phyloP scores from a whole-genome alignment of 2,888 invertebrate genomes.

The Pseudococcus jackbeardsleyi region DNA sequence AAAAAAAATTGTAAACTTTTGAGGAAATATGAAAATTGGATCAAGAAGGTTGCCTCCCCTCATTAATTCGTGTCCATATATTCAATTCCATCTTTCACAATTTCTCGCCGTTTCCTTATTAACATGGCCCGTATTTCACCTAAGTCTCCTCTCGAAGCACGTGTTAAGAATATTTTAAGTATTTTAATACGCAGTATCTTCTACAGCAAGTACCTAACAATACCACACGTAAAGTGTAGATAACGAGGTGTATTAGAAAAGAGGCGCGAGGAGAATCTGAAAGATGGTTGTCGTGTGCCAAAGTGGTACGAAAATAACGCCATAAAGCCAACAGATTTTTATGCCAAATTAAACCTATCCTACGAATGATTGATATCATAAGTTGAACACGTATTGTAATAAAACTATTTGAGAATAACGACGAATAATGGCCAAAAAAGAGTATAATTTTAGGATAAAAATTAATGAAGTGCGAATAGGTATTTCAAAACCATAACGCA shows the following conservation, averaged over 20 bases:
- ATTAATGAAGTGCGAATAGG: no score
- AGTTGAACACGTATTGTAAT: neutral
- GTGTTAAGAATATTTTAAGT: neutral
- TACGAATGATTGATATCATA: neutral
- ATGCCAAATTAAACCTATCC: conserved; percentile 3
- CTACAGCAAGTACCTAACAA: neutral
- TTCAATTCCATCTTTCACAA: neutral
- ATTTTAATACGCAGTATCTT: neutral
- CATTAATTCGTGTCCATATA: no score
- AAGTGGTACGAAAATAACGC: neutral
- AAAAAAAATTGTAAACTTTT: no score
- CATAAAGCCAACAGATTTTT: neutral
- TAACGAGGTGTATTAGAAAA: neutral
- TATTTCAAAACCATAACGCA: no score
- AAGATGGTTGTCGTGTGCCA: neutral
- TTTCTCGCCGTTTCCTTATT: neutral
- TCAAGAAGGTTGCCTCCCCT: no score
- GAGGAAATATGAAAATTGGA: no score
- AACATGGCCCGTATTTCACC: neutral
- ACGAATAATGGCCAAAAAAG: neutral
- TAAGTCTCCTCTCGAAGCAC: neutral
- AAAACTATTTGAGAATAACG: neutral
- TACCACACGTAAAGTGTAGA: neutral
- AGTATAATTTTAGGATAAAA: no score
- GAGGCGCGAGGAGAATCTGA: neutral